Evolutionary conservation across 2,888 invertebrate species (phyloP).

Genomic region (Polyploca ridens): DNA sequence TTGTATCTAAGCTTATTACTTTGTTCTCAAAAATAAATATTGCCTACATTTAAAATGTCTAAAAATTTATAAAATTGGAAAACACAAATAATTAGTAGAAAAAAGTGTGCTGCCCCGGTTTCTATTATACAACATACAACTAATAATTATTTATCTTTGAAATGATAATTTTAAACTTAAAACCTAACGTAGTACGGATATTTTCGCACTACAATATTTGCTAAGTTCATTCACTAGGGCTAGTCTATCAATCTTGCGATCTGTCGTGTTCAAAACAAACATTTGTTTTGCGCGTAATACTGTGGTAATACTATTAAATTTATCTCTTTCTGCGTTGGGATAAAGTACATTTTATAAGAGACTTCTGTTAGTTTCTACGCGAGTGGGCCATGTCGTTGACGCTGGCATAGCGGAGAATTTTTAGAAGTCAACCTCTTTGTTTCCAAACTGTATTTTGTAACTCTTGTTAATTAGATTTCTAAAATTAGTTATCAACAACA

Average conservation of each 20-base stretch:
- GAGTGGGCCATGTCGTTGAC: not conserved
- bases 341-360: slow-evolving; percentile 31
- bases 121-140: no score
- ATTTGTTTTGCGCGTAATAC: slow-evolving; percentile 33
- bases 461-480: no score
- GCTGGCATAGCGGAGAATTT: not conserved
- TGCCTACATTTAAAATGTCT: no score
- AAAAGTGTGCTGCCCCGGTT: no score
- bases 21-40: no score
- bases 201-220: slow-evolving; percentile 48
- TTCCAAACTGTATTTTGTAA: no score
- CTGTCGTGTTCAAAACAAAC: slow-evolving; percentile 46
- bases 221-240: slow-evolving; percentile 53
- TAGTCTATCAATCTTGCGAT: slow-evolving; percentile 58
- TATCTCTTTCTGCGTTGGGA: slow-evolving; percentile 19
- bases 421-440: not conserved
- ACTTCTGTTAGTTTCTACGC: not conserved
- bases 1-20: no score
- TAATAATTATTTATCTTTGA: no score
- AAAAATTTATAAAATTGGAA: no score
- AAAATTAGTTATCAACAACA: no score
- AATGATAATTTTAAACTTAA: no score
- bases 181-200: slow-evolving; percentile 12
- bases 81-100: no score
- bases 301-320: slow-evolving; percentile 16